Conservation (phyloP, 2,113 vertebrate genomes). For the Narcine bancroftii region DNA sequence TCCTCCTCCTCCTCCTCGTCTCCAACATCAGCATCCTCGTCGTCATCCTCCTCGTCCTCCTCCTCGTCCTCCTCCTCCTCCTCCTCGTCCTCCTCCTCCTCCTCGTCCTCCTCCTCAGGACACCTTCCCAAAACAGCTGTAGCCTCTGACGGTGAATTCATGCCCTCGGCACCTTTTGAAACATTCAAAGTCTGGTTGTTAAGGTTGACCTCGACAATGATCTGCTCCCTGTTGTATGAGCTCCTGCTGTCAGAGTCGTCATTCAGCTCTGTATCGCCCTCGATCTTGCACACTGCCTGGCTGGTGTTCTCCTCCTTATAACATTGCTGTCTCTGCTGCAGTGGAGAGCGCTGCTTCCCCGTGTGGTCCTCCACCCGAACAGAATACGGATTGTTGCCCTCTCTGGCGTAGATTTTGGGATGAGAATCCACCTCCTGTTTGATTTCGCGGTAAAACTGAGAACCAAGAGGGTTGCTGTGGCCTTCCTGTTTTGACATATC, state of each 20-base stretch:
- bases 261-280: conserved; percentile 54
- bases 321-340: conserved; percentile 64
- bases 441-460: conserved; percentile 75
- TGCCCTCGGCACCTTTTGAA: conserved; percentile 78
- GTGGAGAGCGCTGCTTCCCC: conserved; percentile 41
- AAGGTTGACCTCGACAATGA: conserved; percentile 95
- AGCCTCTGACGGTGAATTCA: conserved; percentile 50
- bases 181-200: conserved; percentile 96
- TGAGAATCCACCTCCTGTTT: conserved; percentile 77
- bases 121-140: conserved; percentile 45
- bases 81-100: conserved; percentile 42
- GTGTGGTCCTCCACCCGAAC: conserved; percentile 69
- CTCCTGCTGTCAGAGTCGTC: conserved; percentile 55
- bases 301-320: conserved; percentile 72
- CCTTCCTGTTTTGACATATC: conserved; percentile 63
- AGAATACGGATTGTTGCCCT: conserved; percentile 71
- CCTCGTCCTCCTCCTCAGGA: conserved; percentile 42
- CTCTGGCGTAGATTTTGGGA: conserved; percentile 71
- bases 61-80: conserved; percentile 53
- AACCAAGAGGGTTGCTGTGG: conserved; percentile 42
- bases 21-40: conserved; percentile 42
- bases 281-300: conserved; percentile 64
- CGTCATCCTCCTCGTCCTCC: conserved; percentile 39
- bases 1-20: conserved; percentile 52
- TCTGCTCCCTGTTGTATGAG: conserved; percentile 78